Base-by-base conservation (phyloP, 1,140 invertebrate genomes). In the Habropoda laboriosa region DNA sequence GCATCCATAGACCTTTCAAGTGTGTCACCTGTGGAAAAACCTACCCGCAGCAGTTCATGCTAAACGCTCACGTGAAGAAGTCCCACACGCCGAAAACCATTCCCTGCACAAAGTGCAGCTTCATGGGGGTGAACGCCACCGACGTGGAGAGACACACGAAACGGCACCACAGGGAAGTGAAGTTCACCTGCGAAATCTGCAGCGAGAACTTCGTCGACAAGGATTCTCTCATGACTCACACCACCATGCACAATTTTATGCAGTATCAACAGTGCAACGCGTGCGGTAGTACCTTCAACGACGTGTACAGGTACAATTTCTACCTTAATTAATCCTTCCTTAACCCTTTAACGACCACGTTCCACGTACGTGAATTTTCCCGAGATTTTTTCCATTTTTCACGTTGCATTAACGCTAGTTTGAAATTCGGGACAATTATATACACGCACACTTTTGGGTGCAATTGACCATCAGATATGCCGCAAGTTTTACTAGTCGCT, bases 21-120 rank as follows among this genome's bases (percentile, higher is more conserved):
- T 94, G 93, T 76, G 78, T 84, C 67, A 88, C 88, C 8, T 94
- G 93, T 63, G 93, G 87, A n/a, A 93, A 93, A 82, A 87, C 93
- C 12, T 92, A 94, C 38, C 91, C 92, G 38, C 91, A 93, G 55
- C 94, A 94, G 68, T 90, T 92, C 32, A 86, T 93, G 40, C 91
- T 93, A 10, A 95, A 95, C 91, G 94, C 94, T 0, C 95, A 95
- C 80, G 95, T 96, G 82, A 96, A 96, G 88, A 95, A 95, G 30
- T 96, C 77, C 53, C 67, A 92, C 88, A 80, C 87, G 78, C 73
- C 92, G 84, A 79, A 89, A 82, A 76, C 88, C 10, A 57, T 79
- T 27, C 55, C 82, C 0, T 89, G 88, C 53, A 61, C 21, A 10
- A 79, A 82, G 32, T 89, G 88, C 64, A 81, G 40, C 8, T 89